Evolutionary conservation across 53 echinoderm and acorn worm genomes (phyloP), one percentile per base, ranked within the genome.

Genomic region (Crossaster papposus): DNA sequence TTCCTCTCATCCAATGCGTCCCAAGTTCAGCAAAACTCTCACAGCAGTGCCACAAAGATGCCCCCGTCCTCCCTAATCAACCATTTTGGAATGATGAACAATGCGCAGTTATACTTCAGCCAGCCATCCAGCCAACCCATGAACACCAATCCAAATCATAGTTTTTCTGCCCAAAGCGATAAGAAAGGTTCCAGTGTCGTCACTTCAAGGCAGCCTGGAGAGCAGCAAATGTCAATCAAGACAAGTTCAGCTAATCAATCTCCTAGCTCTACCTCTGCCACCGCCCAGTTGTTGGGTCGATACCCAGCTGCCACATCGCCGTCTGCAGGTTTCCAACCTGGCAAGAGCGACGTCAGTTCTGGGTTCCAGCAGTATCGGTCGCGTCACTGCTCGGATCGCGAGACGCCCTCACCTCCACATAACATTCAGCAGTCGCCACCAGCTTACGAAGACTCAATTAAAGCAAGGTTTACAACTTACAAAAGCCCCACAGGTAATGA

Each of bases 391-490:
- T 81, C 79, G 0, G 94, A 92, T 77, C 78, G 94, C 9, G 91
- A 92, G 36, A 99, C 96, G 2, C 96, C 96, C 4, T 98, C 98
- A 2, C 98, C 98, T 1, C 94, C 96, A 24, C 84, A 81, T 32
- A 83, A 90, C 64, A 79, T 93, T 26, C 87, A 87, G 87, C 87
- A 75, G 44, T 90, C 97, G 0, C 92, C 94, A 38, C 92, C 94
- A 79, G 91, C 89, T 22, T 91, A 90, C 37, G 87, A 87, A 37
- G 90, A 90, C 15, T 81, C 93, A 31, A 81, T 90, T 54, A 85
- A 81, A 65, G 58, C 77, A 2, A 90, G 81, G 72, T 31, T 73
- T 28, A 37, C 64, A 23, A 35, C 29, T 58, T 87, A 62, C 30
- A 89, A 44, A 24, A 87, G 87, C 77, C 76, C 87, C 34, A 75